Conservation (phyloP, 1,140 invertebrate genomes). For the Sycophaga agraensis region DNA sequence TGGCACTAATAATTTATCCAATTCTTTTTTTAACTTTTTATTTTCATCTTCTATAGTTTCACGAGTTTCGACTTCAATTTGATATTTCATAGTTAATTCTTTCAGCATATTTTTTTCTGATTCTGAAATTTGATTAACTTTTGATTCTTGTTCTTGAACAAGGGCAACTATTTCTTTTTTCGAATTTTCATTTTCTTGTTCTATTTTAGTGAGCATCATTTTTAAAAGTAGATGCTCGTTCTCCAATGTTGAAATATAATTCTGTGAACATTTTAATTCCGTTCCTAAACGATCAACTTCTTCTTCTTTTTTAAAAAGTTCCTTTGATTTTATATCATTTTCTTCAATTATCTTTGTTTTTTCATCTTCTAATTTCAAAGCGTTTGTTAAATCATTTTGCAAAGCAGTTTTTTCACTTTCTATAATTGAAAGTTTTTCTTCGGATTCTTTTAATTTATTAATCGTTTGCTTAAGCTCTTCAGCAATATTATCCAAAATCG, state of each 20-base stretch:
- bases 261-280: neutral
- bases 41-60: constrained; percentile 15
- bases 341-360: neutral
- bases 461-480: neutral
- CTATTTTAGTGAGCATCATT: constrained; percentile 18
- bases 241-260: neutral
- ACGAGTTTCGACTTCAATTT: constrained; percentile 2
- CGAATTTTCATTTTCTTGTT: neutral
- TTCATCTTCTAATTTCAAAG: neutral
- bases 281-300: neutral
- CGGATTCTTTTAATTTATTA: constrained; percentile 32
- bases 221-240: constrained; percentile 21
- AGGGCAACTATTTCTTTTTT: constrained; percentile 2
- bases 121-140: neutral
- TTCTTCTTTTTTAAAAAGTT: neutral
- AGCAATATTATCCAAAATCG: neutral
- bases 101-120: neutral
- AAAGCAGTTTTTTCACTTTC: constrained; percentile 21
- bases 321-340: neutral
- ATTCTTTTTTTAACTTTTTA: constrained; percentile 19
- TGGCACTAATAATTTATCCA: constrained; percentile 12
- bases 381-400: neutral
- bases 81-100: neutral
- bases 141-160: neutral
- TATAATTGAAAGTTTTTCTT: constrained; percentile 32